Conservation (phyloP, 2,113 vertebrate species). For the Oncorhynchus keta region DNA sequence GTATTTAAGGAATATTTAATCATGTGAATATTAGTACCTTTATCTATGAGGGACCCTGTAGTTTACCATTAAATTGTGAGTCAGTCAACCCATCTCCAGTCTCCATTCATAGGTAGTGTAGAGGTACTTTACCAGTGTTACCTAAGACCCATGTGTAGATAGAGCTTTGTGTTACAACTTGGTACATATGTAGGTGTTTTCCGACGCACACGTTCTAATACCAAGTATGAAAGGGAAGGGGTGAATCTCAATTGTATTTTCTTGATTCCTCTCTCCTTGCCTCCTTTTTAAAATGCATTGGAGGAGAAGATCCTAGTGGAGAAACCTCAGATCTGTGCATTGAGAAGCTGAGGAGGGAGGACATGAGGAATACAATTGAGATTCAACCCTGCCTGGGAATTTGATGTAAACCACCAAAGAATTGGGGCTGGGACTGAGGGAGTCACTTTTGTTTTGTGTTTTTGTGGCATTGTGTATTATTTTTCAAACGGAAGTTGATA, state of each 20-base stretch:
- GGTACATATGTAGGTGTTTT: constrained; percentile 47
- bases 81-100: constrained; percentile 61
- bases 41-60: constrained; percentile 36
- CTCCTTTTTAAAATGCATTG: too few species aligned
- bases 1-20: not conserved
- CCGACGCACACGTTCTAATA: constrained; percentile 10
- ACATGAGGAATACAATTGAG: too few species aligned
- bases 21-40: constrained; percentile 29
- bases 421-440: constrained; percentile 2
- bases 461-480: constrained; percentile 48
- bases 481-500: constrained; percentile 56
- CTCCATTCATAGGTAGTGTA: constrained; percentile 15
- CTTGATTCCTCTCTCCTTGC: too few species aligned
- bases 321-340: too few species aligned
- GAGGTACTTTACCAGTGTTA: constrained; percentile 57
- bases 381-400: not conserved
- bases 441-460: constrained; percentile 48
- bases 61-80: constrained; percentile 28
- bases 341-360: too few species aligned
- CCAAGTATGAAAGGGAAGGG: not conserved
- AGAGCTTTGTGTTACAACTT: constrained; percentile 26
- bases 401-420: constrained; percentile 31
- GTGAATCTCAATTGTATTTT: too few species aligned
- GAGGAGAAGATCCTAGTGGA: too few species aligned
- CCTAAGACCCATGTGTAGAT: constrained; percentile 54